These are phyloP conservation scores for Hesperophylax magnus DNA, from an alignment of 1,140 invertebrate species.

Conservation along the genomic window DNA sequence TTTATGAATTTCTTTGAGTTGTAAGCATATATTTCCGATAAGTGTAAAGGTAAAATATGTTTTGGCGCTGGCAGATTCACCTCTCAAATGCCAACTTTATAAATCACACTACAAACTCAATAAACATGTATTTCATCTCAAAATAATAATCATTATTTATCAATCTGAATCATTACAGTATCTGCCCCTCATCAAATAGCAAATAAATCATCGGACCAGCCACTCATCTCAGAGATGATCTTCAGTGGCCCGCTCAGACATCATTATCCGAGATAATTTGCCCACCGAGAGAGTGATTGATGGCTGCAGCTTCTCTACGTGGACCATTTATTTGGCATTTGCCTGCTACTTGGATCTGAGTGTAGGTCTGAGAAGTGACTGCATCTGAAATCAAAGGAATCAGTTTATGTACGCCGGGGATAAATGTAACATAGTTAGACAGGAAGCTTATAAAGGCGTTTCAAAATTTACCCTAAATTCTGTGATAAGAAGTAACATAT, in stretches of 20 bases:
- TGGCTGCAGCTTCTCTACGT: not conserved
- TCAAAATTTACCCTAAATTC: too few relatives aligned
- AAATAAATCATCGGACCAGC: conserved; percentile 4
- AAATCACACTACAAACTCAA: not conserved
- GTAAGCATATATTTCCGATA: not conserved
- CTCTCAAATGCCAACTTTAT: not conserved
- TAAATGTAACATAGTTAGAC: too few relatives aligned
- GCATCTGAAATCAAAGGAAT: not conserved
- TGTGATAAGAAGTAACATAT: too few relatives aligned
- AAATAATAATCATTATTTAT: too few relatives aligned
- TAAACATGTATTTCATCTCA: not conserved
- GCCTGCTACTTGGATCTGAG: too few relatives aligned
- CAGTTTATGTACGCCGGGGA: not conserved
- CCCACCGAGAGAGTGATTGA: conserved; percentile 12
- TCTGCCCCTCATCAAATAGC: not conserved
- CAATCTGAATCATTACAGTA: not conserved
- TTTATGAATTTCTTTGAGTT: too few relatives aligned
- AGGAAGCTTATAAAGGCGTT: too few relatives aligned
- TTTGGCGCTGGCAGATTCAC: not conserved
- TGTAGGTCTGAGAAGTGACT: not conserved
- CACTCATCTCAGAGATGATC: conserved; percentile 1
- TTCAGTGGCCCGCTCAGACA: not conserved
- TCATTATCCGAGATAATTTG: conserved; percentile 10
- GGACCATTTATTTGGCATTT: not conserved
- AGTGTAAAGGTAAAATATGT: not conserved